A percentile compares a stretch with the other conserved stretches of the same genome.
Conservation (phyloP, 2,113 vertebrate genomes). For the Brachirus orientalis region DNA sequence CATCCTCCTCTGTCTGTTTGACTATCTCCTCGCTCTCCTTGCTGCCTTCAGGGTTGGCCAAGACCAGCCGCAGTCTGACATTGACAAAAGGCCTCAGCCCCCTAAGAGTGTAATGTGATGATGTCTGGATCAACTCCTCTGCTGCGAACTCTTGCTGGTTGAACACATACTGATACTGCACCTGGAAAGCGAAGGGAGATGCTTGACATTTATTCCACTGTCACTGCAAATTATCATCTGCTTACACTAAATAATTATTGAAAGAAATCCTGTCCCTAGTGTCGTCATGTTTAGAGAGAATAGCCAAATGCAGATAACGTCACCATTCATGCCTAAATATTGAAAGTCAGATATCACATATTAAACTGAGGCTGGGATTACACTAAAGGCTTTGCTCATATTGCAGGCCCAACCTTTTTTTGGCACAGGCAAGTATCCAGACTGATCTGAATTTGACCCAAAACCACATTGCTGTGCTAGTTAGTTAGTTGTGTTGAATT, state of each 20-base stretch:
- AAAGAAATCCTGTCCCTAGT: neutral
- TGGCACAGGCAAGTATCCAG: too few species aligned
- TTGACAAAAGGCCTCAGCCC: slow-evolving; percentile 94
- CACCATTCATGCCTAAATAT: too few species aligned
- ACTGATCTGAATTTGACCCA: too few species aligned
- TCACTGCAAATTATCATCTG: too few species aligned
- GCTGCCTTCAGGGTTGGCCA: slow-evolving; percentile 94
- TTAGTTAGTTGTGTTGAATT: too few species aligned
- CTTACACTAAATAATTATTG: too few species aligned
- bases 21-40: slow-evolving; percentile 96
- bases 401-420: too few species aligned
- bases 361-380: too few species aligned
- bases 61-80: slow-evolving; percentile 89
- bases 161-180: slow-evolving; percentile 95
- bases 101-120: slow-evolving; percentile 93
- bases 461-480: too few species aligned
- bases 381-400: too few species aligned
- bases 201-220: neutral
- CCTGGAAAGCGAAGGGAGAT: slow-evolving; percentile 35
- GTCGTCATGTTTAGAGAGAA: neutral
- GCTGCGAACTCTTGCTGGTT: slow-evolving; percentile 93
- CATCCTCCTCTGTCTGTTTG: slow-evolving; percentile 95
- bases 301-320: too few species aligned
- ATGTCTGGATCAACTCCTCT: slow-evolving; percentile 92
- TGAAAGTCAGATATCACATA: too few species aligned